phyloP scores from a whole-genome alignment of 2,888 invertebrate species.

The Lobophora halterata region DNA sequence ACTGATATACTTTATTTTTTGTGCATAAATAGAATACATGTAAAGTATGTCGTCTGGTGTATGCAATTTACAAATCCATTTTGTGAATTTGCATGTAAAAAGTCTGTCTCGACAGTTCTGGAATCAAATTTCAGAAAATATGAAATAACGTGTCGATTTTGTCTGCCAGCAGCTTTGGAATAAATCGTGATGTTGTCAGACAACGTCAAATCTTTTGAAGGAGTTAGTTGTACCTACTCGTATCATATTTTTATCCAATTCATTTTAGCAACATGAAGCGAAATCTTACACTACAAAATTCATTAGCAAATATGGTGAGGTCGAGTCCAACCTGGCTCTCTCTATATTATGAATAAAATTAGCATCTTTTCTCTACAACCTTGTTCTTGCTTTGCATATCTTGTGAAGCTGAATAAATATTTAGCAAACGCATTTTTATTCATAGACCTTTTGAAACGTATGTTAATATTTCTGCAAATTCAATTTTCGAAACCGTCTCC shows the following conservation, averaged over 20 bases:
- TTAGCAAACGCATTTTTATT: slow-evolving; percentile 26
- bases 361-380: slow-evolving; percentile 43
- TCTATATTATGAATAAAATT: slow-evolving; percentile 51
- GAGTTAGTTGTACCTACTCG: not conserved
- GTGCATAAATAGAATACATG: too few species aligned
- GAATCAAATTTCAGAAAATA: slow-evolving; percentile 45
- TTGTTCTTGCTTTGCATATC: slow-evolving; percentile 32
- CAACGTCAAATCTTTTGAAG: slow-evolving; percentile 29
- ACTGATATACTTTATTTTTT: too few species aligned
- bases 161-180: slow-evolving; percentile 45
- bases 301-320: slow-evolving; percentile 49
- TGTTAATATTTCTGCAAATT: slow-evolving; percentile 12
- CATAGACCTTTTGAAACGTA: slow-evolving; percentile 24
- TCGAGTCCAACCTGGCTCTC: slow-evolving; percentile 32
- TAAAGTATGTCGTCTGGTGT: too few species aligned
- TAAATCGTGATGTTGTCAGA: slow-evolving; percentile 51
- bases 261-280: slow-evolving; percentile 26
- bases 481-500: too few species aligned
- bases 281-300: slow-evolving; percentile 45
- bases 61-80: too few species aligned
- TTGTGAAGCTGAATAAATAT: slow-evolving; percentile 29
- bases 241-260: slow-evolving; percentile 9
- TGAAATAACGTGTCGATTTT: slow-evolving; percentile 48
- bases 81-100: slow-evolving; percentile 18
- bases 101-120: slow-evolving; percentile 35